Percentiles rank a stretch among this genome's conserved stretches.
These are phyloP conservation scores for Clangula hyemalis DNA, from an alignment of 2,797 vertebrate species.

Conservation along the genomic window DNA sequence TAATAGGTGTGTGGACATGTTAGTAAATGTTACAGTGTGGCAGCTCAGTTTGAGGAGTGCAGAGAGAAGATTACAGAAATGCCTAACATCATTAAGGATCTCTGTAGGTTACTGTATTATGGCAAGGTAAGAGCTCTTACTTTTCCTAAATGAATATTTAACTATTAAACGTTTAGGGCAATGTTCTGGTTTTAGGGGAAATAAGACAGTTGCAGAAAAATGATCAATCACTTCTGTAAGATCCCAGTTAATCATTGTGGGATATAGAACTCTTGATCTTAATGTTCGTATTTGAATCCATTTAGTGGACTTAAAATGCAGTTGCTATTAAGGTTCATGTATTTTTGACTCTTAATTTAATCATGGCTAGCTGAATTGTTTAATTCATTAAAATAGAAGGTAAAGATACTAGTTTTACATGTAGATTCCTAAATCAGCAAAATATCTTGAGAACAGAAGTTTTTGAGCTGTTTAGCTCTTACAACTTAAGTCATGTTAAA, in stretches of 20 bases:
- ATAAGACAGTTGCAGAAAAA: background rate
- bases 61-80: constrained; percentile 97
- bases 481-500: background rate
- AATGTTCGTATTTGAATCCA: background rate
- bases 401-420: background rate
- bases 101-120: constrained; percentile 94
- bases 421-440: background rate
- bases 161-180: background rate
- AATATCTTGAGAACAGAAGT: background rate
- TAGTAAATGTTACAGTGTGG: constrained; percentile 96
- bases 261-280: background rate
- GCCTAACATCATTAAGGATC: constrained; percentile 94
- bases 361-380: background rate
- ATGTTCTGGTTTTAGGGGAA: background rate
- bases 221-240: background rate
- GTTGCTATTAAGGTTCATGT: background rate
- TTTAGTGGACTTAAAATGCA: background rate
- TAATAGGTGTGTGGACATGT: constrained; percentile 94
- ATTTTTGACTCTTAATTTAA: background rate
- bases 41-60: constrained; percentile 98
- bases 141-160: background rate
- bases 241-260: background rate
- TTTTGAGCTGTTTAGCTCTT: background rate
- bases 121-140: constrained; percentile 85
- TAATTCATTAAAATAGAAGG: background rate